Percentiles rank a stretch among this genome's conserved stretches.
Conservation (phyloP, 2,797 vertebrate genomes). For the Chlorospingus semifuscus region DNA sequence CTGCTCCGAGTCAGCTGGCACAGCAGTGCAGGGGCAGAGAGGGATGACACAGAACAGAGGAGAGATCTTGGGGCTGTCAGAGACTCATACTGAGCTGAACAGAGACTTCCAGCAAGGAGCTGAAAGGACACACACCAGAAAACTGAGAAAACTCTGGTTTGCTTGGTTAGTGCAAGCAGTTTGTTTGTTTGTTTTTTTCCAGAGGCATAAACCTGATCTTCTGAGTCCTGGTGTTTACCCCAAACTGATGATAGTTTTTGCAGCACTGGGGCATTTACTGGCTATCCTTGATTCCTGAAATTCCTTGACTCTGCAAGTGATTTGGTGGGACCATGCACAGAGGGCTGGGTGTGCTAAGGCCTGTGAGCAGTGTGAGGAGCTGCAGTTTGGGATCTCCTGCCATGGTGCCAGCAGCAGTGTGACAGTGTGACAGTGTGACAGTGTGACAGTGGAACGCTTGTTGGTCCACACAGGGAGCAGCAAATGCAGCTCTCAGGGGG, state of each 20-base stretch:
- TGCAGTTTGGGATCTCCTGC: not conserved
- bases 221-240: not conserved
- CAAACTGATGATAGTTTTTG: not conserved
- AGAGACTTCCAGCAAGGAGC: not conserved
- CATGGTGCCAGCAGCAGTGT: not conserved
- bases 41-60: not conserved
- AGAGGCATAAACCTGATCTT: not conserved
- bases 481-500: not conserved
- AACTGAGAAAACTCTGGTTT: not conserved
- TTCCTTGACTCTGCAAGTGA: not conserved
- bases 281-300: not conserved
- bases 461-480: not conserved
- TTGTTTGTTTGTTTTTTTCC: not conserved
- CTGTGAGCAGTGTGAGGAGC: not conserved
- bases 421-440: rapidly evolving
- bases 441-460: not conserved
- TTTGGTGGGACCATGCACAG: not conserved
- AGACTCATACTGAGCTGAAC: not conserved
- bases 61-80: not conserved
- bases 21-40: not conserved
- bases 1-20: not conserved
- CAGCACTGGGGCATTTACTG: not conserved
- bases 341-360: not conserved
- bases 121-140: not conserved
- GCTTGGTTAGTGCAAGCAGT: not conserved